Conservation (phyloP, 2,113 vertebrate genomes). For the Nibea coibor region DNA sequence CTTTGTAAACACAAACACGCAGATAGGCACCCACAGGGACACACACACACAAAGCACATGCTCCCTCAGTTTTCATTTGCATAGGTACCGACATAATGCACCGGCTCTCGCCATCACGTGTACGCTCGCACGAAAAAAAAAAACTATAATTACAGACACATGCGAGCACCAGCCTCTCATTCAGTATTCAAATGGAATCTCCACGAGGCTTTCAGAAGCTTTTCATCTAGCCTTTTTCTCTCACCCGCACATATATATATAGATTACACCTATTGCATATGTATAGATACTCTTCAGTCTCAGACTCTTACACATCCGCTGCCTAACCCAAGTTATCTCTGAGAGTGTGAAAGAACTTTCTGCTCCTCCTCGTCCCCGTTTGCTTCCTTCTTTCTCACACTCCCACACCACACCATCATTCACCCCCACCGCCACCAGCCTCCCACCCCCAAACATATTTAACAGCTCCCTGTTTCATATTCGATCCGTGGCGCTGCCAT, state of each 20-base stretch:
- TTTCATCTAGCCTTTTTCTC: constrained; percentile 42
- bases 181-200: constrained; percentile 51
- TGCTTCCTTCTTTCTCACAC: constrained; percentile 22
- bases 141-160: constrained; percentile 39
- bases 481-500: constrained; percentile 36
- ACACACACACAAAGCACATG: constrained; percentile 34
- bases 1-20: constrained; percentile 62
- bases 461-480: constrained; percentile 46
- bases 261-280: constrained; percentile 56
- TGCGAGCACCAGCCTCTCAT: constrained; percentile 20
- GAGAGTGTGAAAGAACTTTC: constrained; percentile 12
- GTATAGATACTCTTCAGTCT: constrained; percentile 41
- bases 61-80: constrained; percentile 56
- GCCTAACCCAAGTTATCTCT: not conserved
- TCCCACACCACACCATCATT: constrained; percentile 20
- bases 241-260: constrained; percentile 29
- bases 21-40: constrained; percentile 41
- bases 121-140: constrained; percentile 8
- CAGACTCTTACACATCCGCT: constrained; percentile 9
- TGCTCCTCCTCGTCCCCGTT: constrained; percentile 19
- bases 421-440: no score
- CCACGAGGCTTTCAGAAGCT: constrained; percentile 32
- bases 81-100: constrained; percentile 42
- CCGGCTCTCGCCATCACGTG: constrained; percentile 24
- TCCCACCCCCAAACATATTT: constrained; percentile 28